phyloP scores from a whole-genome alignment of 2,113 vertebrate genomes.

The Octodon degus region DNA sequence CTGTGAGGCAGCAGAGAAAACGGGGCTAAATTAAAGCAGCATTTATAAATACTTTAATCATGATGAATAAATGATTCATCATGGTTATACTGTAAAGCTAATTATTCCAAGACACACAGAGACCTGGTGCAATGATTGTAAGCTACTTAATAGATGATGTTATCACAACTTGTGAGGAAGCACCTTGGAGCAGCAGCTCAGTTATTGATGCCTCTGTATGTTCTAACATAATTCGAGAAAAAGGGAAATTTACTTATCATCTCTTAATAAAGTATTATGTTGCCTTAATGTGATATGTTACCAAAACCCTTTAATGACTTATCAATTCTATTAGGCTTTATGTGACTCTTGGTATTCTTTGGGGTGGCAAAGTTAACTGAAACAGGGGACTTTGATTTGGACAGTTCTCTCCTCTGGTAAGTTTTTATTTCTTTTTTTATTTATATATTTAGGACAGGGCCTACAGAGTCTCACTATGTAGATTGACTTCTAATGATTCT shows the following conservation, averaged over 20 bases:
- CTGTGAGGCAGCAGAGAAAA: slow-evolving; percentile 58
- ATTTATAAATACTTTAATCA: slow-evolving; percentile 78
- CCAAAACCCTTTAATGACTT: slow-evolving; percentile 63
- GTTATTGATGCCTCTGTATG: not conserved
- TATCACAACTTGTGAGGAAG: not conserved
- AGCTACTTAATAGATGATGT: slow-evolving; percentile 38
- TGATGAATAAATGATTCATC: slow-evolving; percentile 73
- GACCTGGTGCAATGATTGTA: not conserved
- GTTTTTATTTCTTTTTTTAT: not conserved
- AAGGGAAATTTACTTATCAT: slow-evolving; percentile 41
- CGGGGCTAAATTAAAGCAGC: slow-evolving; percentile 44
- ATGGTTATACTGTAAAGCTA: slow-evolving; percentile 54
- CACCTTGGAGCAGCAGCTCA: not conserved
- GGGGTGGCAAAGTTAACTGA: slow-evolving; percentile 34
- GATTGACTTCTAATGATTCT: too few relatives aligned
- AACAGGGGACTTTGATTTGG: slow-evolving; percentile 4
- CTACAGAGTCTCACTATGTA: too few relatives aligned
- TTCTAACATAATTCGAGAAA: slow-evolving; percentile 56
- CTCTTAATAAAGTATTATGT: slow-evolving; percentile 49
- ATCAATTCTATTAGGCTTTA: not conserved
- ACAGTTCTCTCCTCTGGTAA: not conserved
- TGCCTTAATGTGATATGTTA: slow-evolving; percentile 47
- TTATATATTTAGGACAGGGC: too few relatives aligned
- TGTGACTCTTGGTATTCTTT: slow-evolving; percentile 47
- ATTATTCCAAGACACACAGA: slow-evolving; percentile 56